Evolutionary conservation across 2,888 invertebrate species (phyloP).

Genomic region (Laspeyria flexula): DNA sequence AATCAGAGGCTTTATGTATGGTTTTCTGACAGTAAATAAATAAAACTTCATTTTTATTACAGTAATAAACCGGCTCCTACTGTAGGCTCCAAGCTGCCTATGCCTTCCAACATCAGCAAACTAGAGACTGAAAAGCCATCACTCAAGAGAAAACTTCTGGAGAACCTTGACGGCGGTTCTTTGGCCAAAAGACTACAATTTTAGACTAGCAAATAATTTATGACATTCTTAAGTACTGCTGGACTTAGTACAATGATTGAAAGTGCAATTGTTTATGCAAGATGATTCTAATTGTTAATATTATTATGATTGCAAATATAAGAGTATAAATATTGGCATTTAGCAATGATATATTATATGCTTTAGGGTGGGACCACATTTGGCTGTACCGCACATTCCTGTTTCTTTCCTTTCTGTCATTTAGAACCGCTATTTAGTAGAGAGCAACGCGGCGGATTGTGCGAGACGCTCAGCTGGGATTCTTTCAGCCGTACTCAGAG

Average conservation of each 20-base stretch:
- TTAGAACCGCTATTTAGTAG: too few species aligned
- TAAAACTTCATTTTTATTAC: too few species aligned
- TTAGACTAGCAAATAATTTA: conserved; percentile 60
- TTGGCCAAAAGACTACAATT: conserved; percentile 89
- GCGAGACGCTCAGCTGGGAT: too few species aligned
- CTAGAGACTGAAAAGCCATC: conserved; percentile 88
- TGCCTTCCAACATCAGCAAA: conserved; percentile 89
- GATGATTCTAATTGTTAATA: conserved; percentile 25
- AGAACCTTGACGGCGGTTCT: conserved; percentile 89
- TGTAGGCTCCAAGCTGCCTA: conserved; percentile 92
- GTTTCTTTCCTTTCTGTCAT: too few species aligned
- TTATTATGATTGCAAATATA: background rate
- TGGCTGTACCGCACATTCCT: too few species aligned
- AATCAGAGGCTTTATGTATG: too few species aligned
- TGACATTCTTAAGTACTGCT: conserved; percentile 37
- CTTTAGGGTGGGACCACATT: too few species aligned
- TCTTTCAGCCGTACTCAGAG: too few species aligned
- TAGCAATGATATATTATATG: too few species aligned
- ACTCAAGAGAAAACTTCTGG: conserved; percentile 91
- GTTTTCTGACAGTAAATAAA: too few species aligned
- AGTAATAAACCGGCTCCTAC: conserved; percentile 96
- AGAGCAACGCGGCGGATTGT: too few species aligned
- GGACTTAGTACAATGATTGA: conserved; percentile 51
- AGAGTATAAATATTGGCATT: background rate
- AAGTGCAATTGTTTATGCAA: conserved; percentile 57